phyloP scores from a whole-genome alignment of 92 coral and sea anemone species.

The Porites evermanni region DNA sequence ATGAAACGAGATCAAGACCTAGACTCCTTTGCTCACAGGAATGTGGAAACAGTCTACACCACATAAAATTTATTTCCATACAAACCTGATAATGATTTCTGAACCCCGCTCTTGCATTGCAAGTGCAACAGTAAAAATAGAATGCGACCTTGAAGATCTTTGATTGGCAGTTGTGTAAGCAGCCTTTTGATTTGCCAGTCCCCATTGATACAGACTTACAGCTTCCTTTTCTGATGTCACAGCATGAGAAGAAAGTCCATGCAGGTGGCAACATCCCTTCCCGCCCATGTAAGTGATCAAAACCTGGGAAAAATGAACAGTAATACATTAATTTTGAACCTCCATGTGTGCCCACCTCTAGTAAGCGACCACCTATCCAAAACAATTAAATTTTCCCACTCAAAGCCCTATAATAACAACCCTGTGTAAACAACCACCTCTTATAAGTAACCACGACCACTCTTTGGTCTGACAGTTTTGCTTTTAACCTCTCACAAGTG shows the following conservation, averaged over 20 bases:
- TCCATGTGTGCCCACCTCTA: too few species aligned
- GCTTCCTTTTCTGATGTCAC: constrained; percentile 61
- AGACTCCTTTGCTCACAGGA: too few species aligned
- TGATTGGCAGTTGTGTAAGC: constrained; percentile 33
- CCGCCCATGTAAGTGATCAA: constrained; percentile 51
- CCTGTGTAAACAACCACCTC: too few species aligned
- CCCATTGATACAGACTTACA: constrained; percentile 42
- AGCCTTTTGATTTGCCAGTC: constrained; percentile 34
- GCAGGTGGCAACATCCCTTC: constrained; percentile 47
- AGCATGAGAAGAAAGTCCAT: constrained; percentile 62
- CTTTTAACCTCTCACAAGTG: too few species aligned
- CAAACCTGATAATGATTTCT: constrained; percentile 59
- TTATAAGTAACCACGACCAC: too few species aligned
- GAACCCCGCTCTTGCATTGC: constrained; percentile 61
- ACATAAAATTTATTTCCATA: background rate
- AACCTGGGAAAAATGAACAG: constrained; percentile 38
- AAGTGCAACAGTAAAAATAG: constrained; percentile 58
- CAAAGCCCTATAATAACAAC: too few species aligned
- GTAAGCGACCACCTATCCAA: background rate
- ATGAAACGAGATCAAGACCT: too few species aligned
- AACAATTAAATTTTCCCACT: background rate
- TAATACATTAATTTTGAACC: too few species aligned
- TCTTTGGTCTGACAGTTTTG: too few species aligned
- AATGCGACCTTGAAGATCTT: constrained; percentile 69
- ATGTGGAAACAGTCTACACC: too few species aligned